These are phyloP conservation scores for Oxytorus armatus DNA, from an alignment of 2,888 invertebrate genomes.

Conservation along the genomic window DNA sequence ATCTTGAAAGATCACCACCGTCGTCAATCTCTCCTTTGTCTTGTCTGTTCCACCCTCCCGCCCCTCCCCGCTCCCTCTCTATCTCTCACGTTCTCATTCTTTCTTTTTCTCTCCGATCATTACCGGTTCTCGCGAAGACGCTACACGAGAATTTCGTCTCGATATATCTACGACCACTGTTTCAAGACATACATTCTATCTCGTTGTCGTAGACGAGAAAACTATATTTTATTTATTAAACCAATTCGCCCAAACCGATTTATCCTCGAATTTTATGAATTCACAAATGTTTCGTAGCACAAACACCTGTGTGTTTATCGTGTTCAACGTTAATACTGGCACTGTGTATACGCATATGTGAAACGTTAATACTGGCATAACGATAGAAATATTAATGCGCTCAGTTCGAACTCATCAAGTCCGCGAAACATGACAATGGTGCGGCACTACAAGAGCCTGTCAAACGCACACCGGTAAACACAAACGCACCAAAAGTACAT, in stretches of 20 bases:
- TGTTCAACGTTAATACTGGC: too few relatives aligned
- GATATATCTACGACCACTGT: background rate
- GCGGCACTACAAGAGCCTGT: slow-evolving; percentile 28
- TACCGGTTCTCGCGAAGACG: background rate
- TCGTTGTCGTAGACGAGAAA: background rate
- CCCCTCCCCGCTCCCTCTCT: background rate
- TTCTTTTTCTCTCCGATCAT: slow-evolving; percentile 20
- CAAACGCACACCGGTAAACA: slow-evolving; percentile 22
- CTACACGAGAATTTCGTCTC: background rate
- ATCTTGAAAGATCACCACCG: slow-evolving; percentile 49
- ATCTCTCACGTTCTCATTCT: background rate
- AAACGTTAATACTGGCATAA: too few relatives aligned
- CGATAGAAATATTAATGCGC: slow-evolving; percentile 20
- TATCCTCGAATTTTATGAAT: background rate
- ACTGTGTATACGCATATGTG: too few relatives aligned
- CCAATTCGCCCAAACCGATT: background rate
- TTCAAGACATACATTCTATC: background rate
- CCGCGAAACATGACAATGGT: slow-evolving; percentile 15
- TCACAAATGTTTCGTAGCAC: too few relatives aligned
- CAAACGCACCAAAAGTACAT: too few relatives aligned
- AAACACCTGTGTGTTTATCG: too few relatives aligned
- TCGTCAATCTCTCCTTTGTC: slow-evolving; percentile 16
- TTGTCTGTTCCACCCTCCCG: background rate
- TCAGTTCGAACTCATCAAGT: slow-evolving; percentile 7
- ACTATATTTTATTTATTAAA: background rate